phyloP scores from a whole-genome alignment of 2,797 vertebrate species.

The Erethizon dorsatum region DNA sequence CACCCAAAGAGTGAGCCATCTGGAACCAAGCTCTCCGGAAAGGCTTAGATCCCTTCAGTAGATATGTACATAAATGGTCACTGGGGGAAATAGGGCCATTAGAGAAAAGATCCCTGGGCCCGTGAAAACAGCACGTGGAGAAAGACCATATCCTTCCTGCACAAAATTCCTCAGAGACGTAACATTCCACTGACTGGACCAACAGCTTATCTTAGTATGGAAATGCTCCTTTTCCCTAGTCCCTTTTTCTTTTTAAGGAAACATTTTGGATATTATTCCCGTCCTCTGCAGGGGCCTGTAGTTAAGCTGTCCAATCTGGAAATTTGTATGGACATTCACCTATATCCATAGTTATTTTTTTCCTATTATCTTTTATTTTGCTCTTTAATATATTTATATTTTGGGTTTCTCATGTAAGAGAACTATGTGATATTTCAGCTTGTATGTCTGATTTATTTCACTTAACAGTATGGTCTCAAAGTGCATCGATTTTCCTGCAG shows the following conservation, averaged over 20 bases:
- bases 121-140: neutral
- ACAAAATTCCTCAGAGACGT: neutral
- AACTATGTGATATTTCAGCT: neutral
- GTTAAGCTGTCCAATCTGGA: neutral
- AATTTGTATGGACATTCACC: neutral
- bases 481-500: neutral
- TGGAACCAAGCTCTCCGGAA: neutral
- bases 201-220: neutral
- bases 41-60: neutral
- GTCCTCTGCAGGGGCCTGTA: neutral
- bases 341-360: neutral
- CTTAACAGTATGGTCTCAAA: neutral
- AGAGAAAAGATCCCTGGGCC: neutral
- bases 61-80: neutral
- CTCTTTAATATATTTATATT: neutral
- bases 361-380: neutral
- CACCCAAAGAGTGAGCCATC: no score
- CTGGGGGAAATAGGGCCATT: neutral
- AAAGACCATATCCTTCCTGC: neutral
- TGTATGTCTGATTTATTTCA: neutral
- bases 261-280: neutral
- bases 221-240: neutral
- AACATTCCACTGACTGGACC: neutral
- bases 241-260: neutral
- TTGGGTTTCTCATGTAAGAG: neutral